Percentiles rank a stretch among this genome's conserved stretches.
Evolutionary conservation across 1,140 invertebrate genomes (phyloP).

Genomic region (Whitmania pigra): DNA sequence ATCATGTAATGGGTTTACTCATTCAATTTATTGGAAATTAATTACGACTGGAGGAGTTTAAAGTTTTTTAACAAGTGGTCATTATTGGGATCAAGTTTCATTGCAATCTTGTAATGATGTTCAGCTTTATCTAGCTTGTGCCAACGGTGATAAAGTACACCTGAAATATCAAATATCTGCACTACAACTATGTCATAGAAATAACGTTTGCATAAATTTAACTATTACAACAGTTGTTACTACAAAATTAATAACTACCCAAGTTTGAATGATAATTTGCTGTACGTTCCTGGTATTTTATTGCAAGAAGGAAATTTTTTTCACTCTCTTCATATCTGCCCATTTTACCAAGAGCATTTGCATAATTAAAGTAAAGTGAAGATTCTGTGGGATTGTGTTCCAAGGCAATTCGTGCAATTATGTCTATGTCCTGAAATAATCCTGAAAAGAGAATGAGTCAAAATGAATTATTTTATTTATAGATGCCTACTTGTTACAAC

Average conservation of each 20-base stretch:
- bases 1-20: too few species aligned
- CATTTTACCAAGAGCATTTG: conserved; percentile 72
- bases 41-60: conserved; percentile 33
- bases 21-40: too few species aligned
- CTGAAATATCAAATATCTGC: conserved; percentile 47
- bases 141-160: conserved; percentile 86
- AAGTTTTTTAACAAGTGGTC: conserved; percentile 49
- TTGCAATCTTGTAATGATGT: conserved; percentile 59
- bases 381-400: conserved; percentile 56
- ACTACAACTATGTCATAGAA: background rate
- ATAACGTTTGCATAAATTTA: background rate
- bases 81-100: conserved; percentile 54
- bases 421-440: conserved; percentile 54
- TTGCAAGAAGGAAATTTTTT: conserved; percentile 61
- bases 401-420: conserved; percentile 56
- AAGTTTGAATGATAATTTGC: conserved; percentile 70
- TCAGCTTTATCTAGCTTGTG: conserved; percentile 61
- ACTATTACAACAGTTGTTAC: background rate
- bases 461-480: conserved; percentile 9
- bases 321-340: conserved; percentile 64
- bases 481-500: background rate
- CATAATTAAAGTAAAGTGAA: conserved; percentile 69
- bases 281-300: conserved; percentile 54
- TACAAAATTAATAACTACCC: conserved; percentile 46
- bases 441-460: conserved; percentile 39